phyloP scores from a whole-genome alignment of 2,888 invertebrate species.

The Invenusta paracnida region DNA sequence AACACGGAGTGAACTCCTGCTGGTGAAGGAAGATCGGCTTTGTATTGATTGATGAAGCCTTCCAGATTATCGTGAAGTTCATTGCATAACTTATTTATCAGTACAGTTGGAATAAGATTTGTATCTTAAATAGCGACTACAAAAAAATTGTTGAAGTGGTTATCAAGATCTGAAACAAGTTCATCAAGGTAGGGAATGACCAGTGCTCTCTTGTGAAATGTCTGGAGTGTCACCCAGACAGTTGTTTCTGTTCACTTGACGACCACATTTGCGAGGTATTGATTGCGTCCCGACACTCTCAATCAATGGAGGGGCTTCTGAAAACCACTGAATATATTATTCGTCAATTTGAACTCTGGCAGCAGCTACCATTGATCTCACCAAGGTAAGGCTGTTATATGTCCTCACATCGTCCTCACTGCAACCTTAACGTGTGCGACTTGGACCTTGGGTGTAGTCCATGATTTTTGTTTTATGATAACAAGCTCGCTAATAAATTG shows the following conservation, averaged over 20 bases:
- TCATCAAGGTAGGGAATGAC: background rate
- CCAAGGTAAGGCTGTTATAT: background rate
- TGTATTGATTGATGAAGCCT: too few relatives aligned
- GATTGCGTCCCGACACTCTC: background rate
- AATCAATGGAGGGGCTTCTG: background rate
- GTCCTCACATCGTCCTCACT: background rate
- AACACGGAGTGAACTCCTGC: too few relatives aligned
- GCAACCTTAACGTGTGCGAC: background rate
- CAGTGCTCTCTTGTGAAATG: background rate
- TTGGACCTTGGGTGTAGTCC: background rate
- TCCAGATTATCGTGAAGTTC: too few relatives aligned
- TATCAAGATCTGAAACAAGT: background rate
- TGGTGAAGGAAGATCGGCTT: too few relatives aligned
- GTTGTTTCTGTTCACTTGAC: background rate
- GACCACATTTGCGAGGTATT: background rate
- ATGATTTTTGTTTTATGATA: background rate
- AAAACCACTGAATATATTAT: background rate
- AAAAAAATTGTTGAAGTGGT: too few relatives aligned
- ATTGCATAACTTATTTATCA: too few relatives aligned
- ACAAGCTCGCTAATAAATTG: background rate
- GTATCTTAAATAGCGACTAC: too few relatives aligned
- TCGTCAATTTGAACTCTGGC: background rate
- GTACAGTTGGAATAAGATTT: too few relatives aligned
- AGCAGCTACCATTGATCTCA: background rate
- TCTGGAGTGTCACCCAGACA: background rate